Evolutionary conservation across 2,113 vertebrate species (phyloP), one percentile per base, ranked within the genome.

Genomic region (Halcyon malimbica): DNA sequence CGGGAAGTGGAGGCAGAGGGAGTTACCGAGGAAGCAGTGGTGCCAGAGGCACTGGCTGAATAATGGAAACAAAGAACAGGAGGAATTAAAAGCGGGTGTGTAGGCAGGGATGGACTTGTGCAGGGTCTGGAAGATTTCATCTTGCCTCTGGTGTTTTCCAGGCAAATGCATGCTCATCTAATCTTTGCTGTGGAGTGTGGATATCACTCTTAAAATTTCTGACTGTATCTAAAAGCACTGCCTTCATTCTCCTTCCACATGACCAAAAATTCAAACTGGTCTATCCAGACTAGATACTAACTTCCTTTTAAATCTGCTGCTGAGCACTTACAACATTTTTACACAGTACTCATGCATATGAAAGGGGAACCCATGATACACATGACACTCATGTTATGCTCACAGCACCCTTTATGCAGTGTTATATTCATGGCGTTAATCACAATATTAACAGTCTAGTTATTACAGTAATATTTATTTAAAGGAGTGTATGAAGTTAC

Each of bases 101-200:
- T 90, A 89, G 62, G 67, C 82, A 94, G 44, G 69, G 62, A 57
- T 89, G 85, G 23, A 88, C 70, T 96, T 96, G 80, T 48, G 35
- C 46, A 21, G 68, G 44, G 42, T 78, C 42, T 88, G 56, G 35
- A 96, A 88, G 39, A 89, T 75, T 91, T 65, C 21, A 3, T 70
- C 51, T 95, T 81, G 42, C 35, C 68, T 81, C 89, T 92, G 48
- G 37, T 78, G 69, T 53, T 90, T 90, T 92, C n/a, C 37, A 63
- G 57, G 24, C 71, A 77, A 86, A 92, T 12, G 14, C 5, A 75
- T 3, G 48, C 24, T 89, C 62, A 56, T 35, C 48, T 84, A 48
- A 51, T 64, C 37, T 86, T 88, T 79, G 12, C 50, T 82, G 11
- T 37, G 19, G 33, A 41, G 8, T 37, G 10, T 63, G 19, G 83